These are phyloP conservation scores for Thereva unica DNA, from an alignment of 2,888 invertebrate genomes.

Conservation along the genomic window DNA sequence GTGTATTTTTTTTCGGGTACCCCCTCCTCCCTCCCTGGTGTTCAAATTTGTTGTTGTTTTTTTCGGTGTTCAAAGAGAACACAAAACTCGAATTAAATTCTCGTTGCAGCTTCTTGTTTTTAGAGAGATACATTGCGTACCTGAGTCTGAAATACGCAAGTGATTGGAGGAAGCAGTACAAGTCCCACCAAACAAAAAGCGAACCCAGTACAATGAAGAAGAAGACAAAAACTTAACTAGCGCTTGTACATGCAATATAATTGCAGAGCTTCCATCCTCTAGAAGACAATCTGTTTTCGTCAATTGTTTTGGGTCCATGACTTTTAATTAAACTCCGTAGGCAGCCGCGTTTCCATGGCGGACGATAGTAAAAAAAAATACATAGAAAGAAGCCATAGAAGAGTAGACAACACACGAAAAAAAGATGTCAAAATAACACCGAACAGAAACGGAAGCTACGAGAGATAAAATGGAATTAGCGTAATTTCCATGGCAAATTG, in stretches of 20 bases:
- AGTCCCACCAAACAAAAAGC: background rate
- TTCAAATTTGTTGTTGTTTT: constrained; percentile 14
- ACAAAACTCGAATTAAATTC: background rate
- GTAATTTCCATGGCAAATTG: constrained; percentile 14
- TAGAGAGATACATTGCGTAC: too few relatives aligned
- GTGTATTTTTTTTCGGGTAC: background rate
- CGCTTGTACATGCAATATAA: background rate
- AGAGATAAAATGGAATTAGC: constrained; percentile 5
- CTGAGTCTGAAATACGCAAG: too few relatives aligned
- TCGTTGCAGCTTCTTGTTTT: background rate
- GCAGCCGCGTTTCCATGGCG: background rate
- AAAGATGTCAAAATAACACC: constrained; percentile 7
- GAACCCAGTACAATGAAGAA: background rate
- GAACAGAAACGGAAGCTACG: background rate
- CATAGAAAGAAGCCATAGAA: background rate
- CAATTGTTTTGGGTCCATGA: constrained; percentile 8
- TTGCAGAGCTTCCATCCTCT: background rate
- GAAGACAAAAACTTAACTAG: constrained; percentile 4
- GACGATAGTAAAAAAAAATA: background rate
- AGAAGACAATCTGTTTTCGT: background rate
- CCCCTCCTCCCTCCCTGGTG: background rate
- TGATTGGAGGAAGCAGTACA: too few relatives aligned
- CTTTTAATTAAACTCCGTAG: constrained; percentile 8
- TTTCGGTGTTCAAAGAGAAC: constrained; percentile 3
- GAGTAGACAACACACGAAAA: background rate